Base-by-base conservation (phyloP, 2,113 vertebrate species). In the Pao palembangensis region DNA sequence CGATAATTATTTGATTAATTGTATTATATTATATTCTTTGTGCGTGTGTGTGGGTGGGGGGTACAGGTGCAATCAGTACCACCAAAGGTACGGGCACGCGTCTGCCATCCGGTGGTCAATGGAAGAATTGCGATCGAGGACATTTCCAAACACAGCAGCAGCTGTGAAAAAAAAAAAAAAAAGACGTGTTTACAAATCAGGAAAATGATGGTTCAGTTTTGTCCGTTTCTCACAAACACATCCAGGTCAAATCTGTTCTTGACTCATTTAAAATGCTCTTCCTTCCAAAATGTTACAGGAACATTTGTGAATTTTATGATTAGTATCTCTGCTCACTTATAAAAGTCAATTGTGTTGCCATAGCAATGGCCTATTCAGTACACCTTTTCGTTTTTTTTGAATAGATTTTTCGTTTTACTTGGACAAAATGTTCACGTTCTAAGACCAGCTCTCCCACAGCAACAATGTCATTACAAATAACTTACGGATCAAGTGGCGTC, bases 41-140 rank as follows among this genome's bases (percentile, higher is more conserved):
- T 48, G 47, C 4, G 16, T 48, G 47, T 18, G 47, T 10, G n/a
- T 48, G 16, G 10, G 16, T 2, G 4, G 14, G 14, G 14, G 15
- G 2, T 1, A 12, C 34, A 38, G 34, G 34, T 38, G 15, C 34
- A 23, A n/a, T 20, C 34, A 38, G 2, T 12, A 38, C 34, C 34
- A 12, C 34, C 34, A 1, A 12, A 34, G 42, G 0, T 15, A 64
- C 28, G 1, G 11, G 17, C 69, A 7, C 71, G 50, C 57, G 57
- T 59, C 78, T 79, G 87, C 85, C 87, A 2, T 58, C 80, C 7
- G 18, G 64, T 81, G 87, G 81, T 68, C 42, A 61, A 5, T 61
- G 6, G 52, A 48, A 43, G 38, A 75, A 52, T 19, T 25, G 23
- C 67, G 73, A 25, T 5, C 12, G 28, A 31, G 17, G 11, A 4